Evolutionary conservation across 1,140 invertebrate genomes (phyloP).

Genomic region (Lepidurus apus): DNA sequence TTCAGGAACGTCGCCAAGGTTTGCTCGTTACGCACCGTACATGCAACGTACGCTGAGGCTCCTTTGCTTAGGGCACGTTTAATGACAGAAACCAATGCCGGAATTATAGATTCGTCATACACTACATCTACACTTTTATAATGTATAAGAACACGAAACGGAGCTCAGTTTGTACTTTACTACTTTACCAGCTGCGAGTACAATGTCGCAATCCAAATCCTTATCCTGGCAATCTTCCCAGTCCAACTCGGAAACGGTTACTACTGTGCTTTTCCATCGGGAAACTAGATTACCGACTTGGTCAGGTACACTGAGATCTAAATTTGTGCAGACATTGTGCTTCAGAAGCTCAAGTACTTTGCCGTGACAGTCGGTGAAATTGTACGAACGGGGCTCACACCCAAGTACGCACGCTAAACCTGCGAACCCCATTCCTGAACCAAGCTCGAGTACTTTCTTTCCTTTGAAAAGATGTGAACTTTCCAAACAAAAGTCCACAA

Average conservation of each 20-base stretch:
- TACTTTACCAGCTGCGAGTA: constrained; percentile 15
- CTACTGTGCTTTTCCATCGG: neutral
- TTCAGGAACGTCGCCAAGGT: neutral
- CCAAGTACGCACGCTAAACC: neutral
- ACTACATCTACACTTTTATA: constrained; percentile 15
- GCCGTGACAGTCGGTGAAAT: constrained; percentile 22
- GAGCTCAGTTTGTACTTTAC: neutral
- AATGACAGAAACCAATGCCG: neutral
- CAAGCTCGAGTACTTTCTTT: constrained; percentile 22
- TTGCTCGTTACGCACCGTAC: constrained; percentile 26
- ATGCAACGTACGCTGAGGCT: neutral
- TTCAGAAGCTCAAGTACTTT: constrained; percentile 8
- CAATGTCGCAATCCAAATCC: neutral
- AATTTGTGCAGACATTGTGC: constrained; percentile 5
- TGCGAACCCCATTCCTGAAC: constrained; percentile 24
- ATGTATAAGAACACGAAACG: neutral
- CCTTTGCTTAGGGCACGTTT: neutral
- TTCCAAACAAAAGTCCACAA: constrained; percentile 21
- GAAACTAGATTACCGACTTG: neutral
- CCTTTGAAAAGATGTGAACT: neutral
- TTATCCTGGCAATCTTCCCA: constrained; percentile 13
- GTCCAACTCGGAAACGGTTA: constrained; percentile 5
- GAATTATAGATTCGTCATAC: constrained; percentile 25
- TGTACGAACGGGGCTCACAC: neutral
- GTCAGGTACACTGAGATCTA: neutral